Percentiles rank a stretch among this genome's conserved stretches.
Conservation (phyloP, 2,113 vertebrate species). For the Microtus montanus region DNA sequence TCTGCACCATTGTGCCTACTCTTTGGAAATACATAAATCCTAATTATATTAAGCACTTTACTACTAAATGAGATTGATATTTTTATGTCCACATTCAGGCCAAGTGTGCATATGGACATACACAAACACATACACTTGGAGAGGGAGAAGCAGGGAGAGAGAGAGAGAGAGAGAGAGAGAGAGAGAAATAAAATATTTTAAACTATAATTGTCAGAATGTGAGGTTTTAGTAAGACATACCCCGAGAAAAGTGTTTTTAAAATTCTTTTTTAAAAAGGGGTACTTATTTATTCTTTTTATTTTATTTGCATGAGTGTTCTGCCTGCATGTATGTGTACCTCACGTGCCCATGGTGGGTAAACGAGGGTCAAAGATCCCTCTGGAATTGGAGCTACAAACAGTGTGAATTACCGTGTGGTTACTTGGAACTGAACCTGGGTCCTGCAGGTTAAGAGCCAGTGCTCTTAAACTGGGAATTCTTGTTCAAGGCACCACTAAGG, state of each 20-base stretch:
- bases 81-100: too few species aligned
- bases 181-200: not conserved
- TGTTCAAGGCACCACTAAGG: not conserved
- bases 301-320: not conserved
- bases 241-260: not conserved
- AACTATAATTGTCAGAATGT: not conserved
- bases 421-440: not conserved
- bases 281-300: not conserved
- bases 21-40: too few species aligned
- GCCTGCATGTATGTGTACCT: not conserved
- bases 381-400: not conserved
- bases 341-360: not conserved
- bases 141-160: too few species aligned
- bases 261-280: not conserved
- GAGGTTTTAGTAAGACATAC: not conserved
- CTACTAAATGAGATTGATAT: too few species aligned
- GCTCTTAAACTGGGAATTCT: not conserved
- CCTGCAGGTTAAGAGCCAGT: not conserved
- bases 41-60: too few species aligned
- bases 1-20: too few species aligned
- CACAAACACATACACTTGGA: too few species aligned
- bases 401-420: not conserved
- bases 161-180: too few species aligned
- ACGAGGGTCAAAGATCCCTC: not conserved
- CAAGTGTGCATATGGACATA: too few species aligned